Conservation (phyloP, 2,888 invertebrate species). For the Aethes cnicana region DNA sequence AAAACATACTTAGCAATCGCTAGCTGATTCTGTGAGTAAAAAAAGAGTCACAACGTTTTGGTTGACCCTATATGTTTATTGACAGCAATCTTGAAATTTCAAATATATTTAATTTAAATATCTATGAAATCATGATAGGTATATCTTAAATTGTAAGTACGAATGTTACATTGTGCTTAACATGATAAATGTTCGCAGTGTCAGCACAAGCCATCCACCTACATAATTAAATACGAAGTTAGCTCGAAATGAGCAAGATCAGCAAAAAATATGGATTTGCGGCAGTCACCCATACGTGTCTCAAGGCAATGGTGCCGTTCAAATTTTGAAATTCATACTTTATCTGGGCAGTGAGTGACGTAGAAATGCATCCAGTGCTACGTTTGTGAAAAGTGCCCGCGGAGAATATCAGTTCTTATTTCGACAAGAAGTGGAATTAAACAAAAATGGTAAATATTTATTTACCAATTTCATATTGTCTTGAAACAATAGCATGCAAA, state of each 20-base stretch:
- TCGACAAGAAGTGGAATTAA: not conserved
- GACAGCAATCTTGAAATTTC: no score
- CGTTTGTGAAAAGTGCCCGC: conserved; percentile 3
- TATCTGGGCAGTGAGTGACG: not conserved
- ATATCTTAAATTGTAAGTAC: no score
- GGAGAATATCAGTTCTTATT: not conserved
- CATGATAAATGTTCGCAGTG: conserved; percentile 2
- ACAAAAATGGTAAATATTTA: conserved; percentile 1
- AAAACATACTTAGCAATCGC: no score
- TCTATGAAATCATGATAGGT: no score
- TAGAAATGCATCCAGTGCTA: conserved; percentile 9
- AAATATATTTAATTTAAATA: no score
- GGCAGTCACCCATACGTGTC: conserved; percentile 35
- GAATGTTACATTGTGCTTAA: no score
- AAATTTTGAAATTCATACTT: not conserved
- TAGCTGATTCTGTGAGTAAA: no score
- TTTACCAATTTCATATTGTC: no score
- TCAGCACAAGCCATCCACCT: conserved; percentile 4
- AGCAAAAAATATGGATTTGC: conserved; percentile 48
- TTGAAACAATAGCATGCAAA: no score
- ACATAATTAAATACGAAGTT: conserved; percentile 43
- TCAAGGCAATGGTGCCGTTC: conserved; percentile 23
- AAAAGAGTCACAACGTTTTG: no score
- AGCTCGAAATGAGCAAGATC: conserved; percentile 46
- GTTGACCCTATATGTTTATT: no score